Percentiles rank a stretch among this genome's conserved stretches.
Conservation (phyloP, 2,888 invertebrate species). For the Leptogaster cylindrica region DNA sequence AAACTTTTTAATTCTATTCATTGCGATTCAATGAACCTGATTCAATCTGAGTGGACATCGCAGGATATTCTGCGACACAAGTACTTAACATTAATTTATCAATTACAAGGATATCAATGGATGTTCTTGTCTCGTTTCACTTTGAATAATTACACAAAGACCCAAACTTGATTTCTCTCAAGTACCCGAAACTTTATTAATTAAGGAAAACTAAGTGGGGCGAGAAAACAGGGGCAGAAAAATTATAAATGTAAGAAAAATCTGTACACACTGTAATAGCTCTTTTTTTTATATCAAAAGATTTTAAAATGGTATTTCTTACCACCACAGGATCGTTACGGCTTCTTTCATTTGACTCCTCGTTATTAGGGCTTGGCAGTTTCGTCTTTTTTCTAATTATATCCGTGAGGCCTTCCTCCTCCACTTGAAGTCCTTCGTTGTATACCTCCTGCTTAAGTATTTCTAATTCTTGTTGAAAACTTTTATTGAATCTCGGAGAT, state of each 20-base stretch:
- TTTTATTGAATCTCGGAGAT: slow-evolving; percentile 68
- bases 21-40: no score
- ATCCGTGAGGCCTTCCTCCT: slow-evolving; percentile 82
- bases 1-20: no score
- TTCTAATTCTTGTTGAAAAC: slow-evolving; percentile 78
- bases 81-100: no score
- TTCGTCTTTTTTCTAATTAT: slow-evolving; percentile 75
- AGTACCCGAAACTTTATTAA: slow-evolving; percentile 13
- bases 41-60: no score
- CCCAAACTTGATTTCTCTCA: neutral
- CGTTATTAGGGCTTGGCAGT: slow-evolving; percentile 65
- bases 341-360: slow-evolving; percentile 60
- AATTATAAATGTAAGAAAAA: neutral
- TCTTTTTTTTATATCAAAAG: no score
- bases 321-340: slow-evolving; percentile 54
- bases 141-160: neutral
- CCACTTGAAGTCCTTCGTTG: slow-evolving; percentile 80
- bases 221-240: neutral
- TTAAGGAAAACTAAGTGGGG: slow-evolving; percentile 24
- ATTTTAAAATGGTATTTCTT: slow-evolving; percentile 46
- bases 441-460: slow-evolving; percentile 82
- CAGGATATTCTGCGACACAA: no score
- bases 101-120: no score
- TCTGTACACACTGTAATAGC: neutral
- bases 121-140: no score